Base-by-base conservation (phyloP, 2,797 vertebrate species). In the Sebastes alutus region DNA sequence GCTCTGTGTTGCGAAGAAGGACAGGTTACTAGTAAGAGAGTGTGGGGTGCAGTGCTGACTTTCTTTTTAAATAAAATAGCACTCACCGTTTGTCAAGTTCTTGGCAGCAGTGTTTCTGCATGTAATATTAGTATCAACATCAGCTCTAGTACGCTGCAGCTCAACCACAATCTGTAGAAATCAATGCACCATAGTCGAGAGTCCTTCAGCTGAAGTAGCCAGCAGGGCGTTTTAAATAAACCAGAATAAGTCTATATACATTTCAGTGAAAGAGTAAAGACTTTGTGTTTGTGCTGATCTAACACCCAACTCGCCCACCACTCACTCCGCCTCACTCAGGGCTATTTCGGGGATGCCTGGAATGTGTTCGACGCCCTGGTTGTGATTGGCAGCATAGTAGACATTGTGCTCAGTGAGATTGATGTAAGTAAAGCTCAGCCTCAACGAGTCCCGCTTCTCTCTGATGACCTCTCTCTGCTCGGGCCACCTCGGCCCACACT, bases 311-410 rank as follows among this genome's bases (percentile, higher is more conserved):
- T 83, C 68, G 72, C 77, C 81, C 55, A 61, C 81, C 72, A n/a
- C 86, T 75, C 65, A 22, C 93, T 94, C 95, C 92, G 92, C 96
- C 94, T 96, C 94, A 93, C 95, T 95, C 97, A 99, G 99, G 98
- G 98, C 92, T 99, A 99, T 97, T 98, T 99, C 96, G 98, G 97
- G 93, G 98, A 99, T 90, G 96, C 98, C 96, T 99, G 99, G 98
- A 99, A 99, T 94, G 97, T 97, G 92, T 99, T 99, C 96, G 99
- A 99, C 93, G 99, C 97, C 94, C 95, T 99, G 97, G 98, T 99
- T 97, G 98, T 99, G 96, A 98, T 99, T 95, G 98, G 99, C 96
- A 99, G 99, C 97, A 98, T 99, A 97, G 97, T 99, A 96, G 98
- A 99, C 96, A 98, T 99, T 96, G 97, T 98, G 94, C 98, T 99